Percentiles rank a stretch among this genome's conserved stretches.
Conservation (phyloP, 2,888 invertebrate species). For the Ornithoptera priamus region DNA sequence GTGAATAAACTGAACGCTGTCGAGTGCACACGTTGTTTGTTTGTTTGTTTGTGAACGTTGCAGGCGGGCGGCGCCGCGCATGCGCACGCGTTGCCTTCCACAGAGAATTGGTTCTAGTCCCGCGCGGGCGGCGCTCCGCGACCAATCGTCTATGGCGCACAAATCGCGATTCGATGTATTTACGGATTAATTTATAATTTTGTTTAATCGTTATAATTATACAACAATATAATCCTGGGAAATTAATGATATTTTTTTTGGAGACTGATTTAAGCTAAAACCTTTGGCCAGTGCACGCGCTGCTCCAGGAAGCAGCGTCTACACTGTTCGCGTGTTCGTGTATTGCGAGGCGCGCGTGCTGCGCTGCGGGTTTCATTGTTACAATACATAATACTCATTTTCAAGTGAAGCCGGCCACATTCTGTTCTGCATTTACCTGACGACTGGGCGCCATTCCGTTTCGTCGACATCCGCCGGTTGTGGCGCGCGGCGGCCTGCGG, state of each 20-base stretch:
- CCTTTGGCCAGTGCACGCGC: constrained; percentile 5
- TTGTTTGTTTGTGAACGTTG: too few species aligned
- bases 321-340: too few species aligned
- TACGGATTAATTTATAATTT: background rate
- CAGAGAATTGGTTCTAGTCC: constrained; percentile 26
- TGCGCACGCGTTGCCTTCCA: constrained; percentile 2
- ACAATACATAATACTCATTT: constrained; percentile 6
- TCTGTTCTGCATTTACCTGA: background rate
- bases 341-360: too few species aligned
- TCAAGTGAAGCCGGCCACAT: background rate
- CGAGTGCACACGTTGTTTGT: too few species aligned
- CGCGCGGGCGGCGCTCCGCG: background rate
- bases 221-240: background rate
- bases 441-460: background rate
- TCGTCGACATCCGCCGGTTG: background rate
- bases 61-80: too few species aligned
- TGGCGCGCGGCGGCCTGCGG: background rate
- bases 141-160: background rate
- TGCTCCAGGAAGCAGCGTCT: background rate
- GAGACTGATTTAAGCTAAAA: constrained; percentile 25
- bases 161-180: background rate
- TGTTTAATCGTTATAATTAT: background rate
- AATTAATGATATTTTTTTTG: constrained; percentile 5
- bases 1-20: background rate
- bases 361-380: background rate